Evolutionary conservation across 2,888 invertebrate species (phyloP).

Genomic region (Drosophila mettleri): DNA sequence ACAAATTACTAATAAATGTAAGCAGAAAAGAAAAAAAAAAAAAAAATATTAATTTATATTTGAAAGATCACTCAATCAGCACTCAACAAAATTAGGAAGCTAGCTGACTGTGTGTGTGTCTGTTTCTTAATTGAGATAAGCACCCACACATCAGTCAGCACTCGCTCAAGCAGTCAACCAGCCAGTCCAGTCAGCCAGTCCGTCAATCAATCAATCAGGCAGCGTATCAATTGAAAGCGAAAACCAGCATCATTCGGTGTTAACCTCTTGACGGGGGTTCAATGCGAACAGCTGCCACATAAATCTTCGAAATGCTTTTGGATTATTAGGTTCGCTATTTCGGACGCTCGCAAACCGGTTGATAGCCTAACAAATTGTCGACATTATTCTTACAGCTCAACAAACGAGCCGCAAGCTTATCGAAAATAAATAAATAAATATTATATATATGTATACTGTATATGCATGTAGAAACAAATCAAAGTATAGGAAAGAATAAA

Average conservation of each 20-base stretch:
- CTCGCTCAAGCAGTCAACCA: slow-evolving; percentile 31
- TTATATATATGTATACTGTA: no score
- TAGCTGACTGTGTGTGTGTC: slow-evolving; percentile 31
- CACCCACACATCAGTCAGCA: slow-evolving; percentile 50
- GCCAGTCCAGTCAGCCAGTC: slow-evolving; percentile 28
- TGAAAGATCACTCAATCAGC: slow-evolving; percentile 46
- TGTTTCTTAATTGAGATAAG: slow-evolving; percentile 65
- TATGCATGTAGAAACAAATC: slow-evolving; percentile 17
- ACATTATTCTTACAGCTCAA: slow-evolving; percentile 57
- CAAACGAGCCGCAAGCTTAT: neutral
- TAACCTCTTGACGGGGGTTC: slow-evolving; percentile 71
- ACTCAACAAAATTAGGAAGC: slow-evolving; percentile 52
- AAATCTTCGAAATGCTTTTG: slow-evolving; percentile 58
- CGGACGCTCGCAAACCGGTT: slow-evolving; percentile 49
- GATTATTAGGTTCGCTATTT: slow-evolving; percentile 40
- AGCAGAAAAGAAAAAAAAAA: slow-evolving; percentile 11
- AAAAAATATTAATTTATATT: neutral
- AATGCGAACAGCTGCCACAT: slow-evolving; percentile 72
- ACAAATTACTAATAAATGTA: slow-evolving; percentile 38
- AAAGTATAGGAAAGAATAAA: slow-evolving; percentile 12
- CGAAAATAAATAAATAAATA: slow-evolving; percentile 3
- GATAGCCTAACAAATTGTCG: slow-evolving; percentile 21
- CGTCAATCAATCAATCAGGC: slow-evolving; percentile 47
- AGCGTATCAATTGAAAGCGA: slow-evolving; percentile 71
- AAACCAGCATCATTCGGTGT: slow-evolving; percentile 63